Evolutionary conservation across 2,797 vertebrate species (phyloP).

Genomic region (Emydoidea blandingii): DNA sequence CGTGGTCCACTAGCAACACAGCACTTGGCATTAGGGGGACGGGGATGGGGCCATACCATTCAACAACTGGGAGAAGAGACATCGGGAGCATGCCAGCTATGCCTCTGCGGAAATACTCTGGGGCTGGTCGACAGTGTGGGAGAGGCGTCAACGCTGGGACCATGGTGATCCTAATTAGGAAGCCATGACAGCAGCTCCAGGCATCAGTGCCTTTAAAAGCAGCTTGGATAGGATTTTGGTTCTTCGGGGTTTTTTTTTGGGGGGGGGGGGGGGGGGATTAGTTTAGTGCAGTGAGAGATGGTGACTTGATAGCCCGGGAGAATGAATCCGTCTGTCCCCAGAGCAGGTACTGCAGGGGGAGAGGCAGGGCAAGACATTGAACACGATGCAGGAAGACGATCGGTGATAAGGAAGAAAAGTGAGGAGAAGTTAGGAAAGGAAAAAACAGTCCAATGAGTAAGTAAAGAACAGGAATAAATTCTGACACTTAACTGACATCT

Average conservation of each 20-base stretch:
- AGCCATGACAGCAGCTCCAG: not conserved
- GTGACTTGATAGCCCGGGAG: not conserved
- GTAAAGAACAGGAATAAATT: not conserved
- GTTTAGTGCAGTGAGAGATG: not conserved
- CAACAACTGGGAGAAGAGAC: not conserved
- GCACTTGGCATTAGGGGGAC: not conserved
- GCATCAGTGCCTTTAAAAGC: not conserved
- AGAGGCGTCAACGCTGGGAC: not conserved
- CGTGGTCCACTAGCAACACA: not conserved
- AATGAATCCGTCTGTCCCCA: not conserved
- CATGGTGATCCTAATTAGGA: not conserved
- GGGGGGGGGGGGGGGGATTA: fast-evolving
- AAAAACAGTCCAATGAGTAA: not conserved
- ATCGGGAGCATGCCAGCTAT: fast-evolving
- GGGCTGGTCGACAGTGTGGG: not conserved
- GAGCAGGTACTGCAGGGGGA: not conserved
- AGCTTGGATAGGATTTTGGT: not conserved
- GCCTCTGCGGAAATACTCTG: not conserved
- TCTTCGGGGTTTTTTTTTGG: not conserved
- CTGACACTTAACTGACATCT: not conserved
- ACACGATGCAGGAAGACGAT: not conserved
- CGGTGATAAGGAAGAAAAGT: not conserved
- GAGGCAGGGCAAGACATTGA: not conserved
- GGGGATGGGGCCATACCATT: not conserved
- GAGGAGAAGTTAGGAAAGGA: not conserved